Evolutionary conservation across 1,140 invertebrate genomes (phyloP), one percentile per base, ranked within the genome.

Genomic region (Listronotus bonariensis): DNA sequence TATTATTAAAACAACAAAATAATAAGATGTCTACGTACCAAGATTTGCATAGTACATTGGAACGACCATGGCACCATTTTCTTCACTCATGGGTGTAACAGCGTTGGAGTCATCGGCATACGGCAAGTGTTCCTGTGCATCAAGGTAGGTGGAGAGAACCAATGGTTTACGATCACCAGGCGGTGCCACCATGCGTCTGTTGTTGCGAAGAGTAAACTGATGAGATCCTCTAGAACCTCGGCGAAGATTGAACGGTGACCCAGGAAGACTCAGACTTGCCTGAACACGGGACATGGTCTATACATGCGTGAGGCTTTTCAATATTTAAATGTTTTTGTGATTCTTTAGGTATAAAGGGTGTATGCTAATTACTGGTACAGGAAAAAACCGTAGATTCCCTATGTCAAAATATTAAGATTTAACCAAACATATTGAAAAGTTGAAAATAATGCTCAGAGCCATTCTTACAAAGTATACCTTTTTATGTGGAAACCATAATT

Each of bases 61-160:
- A 67, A 96, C 91, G 71, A 96, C 91, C 79, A 96, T 95, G 69
- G 92, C 92, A 70, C 94, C 93, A 79, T 96, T 96, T 79, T 98
- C 95, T 82, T 98, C 96, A 53, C 94, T 97, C 92, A 97, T 96
- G 11, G 96, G 96, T 45, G 96, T 98, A 3, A 97, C 96, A 51
- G 96, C 96, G 76, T 95, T 95, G 46, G 95, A 97, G 80, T 98
- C 96, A 79, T 98, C 96, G 26, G 95, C 96, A 80, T 95, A 98
- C 12, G 96, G 96, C 73, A 98, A 86, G 80, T 97, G 93, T 82
- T 96, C 94, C 80, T 97, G 92, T 58, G 94, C 95, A 79, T 98
- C 96, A 76, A 97, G 84, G 82, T 96, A 96, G 53, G 93, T 96
- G 71, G 93, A 96, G 53, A 96, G 83, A 43, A 98, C 95, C 60